Evolutionary conservation across 1,140 invertebrate species (phyloP), one percentile per base, ranked within the genome.

Genomic region (Drosophila melanica): DNA sequence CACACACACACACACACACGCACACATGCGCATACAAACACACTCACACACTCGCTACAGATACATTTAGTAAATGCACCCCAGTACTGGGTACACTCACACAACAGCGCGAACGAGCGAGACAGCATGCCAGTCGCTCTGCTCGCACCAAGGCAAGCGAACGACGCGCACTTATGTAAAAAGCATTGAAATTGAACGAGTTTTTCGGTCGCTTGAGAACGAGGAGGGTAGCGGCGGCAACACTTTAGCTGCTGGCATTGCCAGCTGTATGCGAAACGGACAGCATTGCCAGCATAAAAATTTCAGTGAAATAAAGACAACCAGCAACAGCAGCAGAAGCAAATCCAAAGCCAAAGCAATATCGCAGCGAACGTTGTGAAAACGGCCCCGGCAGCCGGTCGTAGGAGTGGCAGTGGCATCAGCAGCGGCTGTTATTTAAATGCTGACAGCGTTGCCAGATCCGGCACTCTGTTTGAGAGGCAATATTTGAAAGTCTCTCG

Each of bases 181-280:
- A 86, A 86, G 82, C 82, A 86, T 87, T 86, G 82, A 86, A 86
- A 86, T 81, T 74, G 82, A 87, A 87, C 82, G 84, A 82, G 82
- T 86, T 86, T 86, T 47, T 81, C 23, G 81, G 59, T 14, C 18
- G 53, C 51, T 51, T 45, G 68, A 59, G 77, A 48, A 51, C 57
- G 58, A 63, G 73, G 39, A 60, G 75, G 65, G 39, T 74, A 35
- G 73, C 42, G 41, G 37, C 57, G 39, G 37, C 65, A 58, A 48
- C 71, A 62, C 72, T 70, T 60, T 74, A 50, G 66, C 59, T 64
- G 48, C 37, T 35, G 18, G 77, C 74, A 79, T 77, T 73, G 77
- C 77, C 77, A 79, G 74, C 64, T 67, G 65, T 14, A 73, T 23
- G 45, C 42, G 53, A 69, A 79, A 58, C 30, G 55, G 30, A 51